Percentiles rank a stretch among this genome's conserved stretches.
phyloP scores from a whole-genome alignment of 2,797 vertebrate genomes.

The Myotis planiceps region DNA sequence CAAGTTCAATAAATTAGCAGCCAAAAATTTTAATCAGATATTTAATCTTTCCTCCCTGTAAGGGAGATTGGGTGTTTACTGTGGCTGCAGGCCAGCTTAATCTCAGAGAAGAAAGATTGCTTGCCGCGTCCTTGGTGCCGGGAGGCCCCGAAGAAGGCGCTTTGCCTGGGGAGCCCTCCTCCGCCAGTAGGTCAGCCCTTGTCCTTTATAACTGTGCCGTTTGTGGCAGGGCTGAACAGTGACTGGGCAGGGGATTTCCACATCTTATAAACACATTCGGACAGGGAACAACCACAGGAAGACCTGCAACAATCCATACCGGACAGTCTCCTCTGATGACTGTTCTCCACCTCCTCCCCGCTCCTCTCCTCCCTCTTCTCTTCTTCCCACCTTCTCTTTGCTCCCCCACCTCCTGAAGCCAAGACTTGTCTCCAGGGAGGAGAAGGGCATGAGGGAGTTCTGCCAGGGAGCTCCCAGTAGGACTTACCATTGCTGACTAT shows the following conservation, averaged over 20 bases:
- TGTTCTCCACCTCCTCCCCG: neutral
- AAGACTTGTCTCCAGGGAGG: neutral
- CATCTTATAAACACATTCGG: neutral
- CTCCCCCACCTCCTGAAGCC: neutral
- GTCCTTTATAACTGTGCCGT: neutral
- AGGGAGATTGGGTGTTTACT: constrained; percentile 87
- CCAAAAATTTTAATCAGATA: constrained; percentile 90
- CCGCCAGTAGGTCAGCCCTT: neutral
- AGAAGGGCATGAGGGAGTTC: neutral
- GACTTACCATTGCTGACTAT: neutral
- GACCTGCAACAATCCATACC: neutral
- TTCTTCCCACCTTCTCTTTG: neutral
- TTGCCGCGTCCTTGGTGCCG: constrained; percentile 83
- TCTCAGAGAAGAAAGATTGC: constrained; percentile 84
- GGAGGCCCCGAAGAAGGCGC: constrained; percentile 67
- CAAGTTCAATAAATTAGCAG: constrained; percentile 90
- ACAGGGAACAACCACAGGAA: neutral
- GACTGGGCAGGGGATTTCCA: neutral
- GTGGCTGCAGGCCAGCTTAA: constrained; percentile 85
- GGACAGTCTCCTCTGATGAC: neutral
- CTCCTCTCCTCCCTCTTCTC: neutral
- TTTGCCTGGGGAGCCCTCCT: constrained; percentile 66
- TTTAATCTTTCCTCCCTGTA: constrained; percentile 90
- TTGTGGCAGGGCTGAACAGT: neutral
- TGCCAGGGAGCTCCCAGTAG: neutral